Percentiles rank a stretch among this genome's conserved stretches.
Conservation (phyloP, 2,888 invertebrate species). For the Myathropa florea region DNA sequence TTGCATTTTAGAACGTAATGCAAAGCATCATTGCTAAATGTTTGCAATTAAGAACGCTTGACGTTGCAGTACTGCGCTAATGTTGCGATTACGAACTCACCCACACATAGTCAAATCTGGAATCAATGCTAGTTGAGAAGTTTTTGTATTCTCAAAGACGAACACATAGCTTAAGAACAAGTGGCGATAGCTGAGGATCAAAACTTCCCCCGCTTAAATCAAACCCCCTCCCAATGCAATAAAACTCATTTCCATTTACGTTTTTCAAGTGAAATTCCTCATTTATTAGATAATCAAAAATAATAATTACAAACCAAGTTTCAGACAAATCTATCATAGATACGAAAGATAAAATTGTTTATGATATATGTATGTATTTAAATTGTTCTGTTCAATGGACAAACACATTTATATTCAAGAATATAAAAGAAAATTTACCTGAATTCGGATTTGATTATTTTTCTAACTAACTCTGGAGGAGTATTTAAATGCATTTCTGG, state of each 20-base stretch:
- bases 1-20: too few relatives aligned
- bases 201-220: too few relatives aligned
- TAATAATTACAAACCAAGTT: conserved; percentile 18
- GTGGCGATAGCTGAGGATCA: too few relatives aligned
- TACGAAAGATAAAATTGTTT: conserved; percentile 60
- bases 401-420: conserved; percentile 67
- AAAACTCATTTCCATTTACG: conserved; percentile 10
- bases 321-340: conserved; percentile 38
- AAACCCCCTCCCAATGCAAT: too few relatives aligned
- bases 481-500: conserved; percentile 60
- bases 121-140: too few relatives aligned
- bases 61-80: too few relatives aligned
- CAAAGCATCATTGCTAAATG: too few relatives aligned
- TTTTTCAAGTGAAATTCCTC: conserved; percentile 10
- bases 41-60: too few relatives aligned
- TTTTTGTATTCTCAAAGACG: too few relatives aligned
- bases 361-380: conserved; percentile 19
- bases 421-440: conserved; percentile 68
- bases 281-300: conserved; percentile 27
- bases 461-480: conserved; percentile 43
- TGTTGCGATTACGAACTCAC: too few relatives aligned
- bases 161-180: too few relatives aligned
- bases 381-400: conserved; percentile 53
- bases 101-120: too few relatives aligned
- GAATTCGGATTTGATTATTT: conserved; percentile 46